Conservation (phyloP, 1,140 invertebrate genomes). For the Zaprionus ghesquierei region DNA sequence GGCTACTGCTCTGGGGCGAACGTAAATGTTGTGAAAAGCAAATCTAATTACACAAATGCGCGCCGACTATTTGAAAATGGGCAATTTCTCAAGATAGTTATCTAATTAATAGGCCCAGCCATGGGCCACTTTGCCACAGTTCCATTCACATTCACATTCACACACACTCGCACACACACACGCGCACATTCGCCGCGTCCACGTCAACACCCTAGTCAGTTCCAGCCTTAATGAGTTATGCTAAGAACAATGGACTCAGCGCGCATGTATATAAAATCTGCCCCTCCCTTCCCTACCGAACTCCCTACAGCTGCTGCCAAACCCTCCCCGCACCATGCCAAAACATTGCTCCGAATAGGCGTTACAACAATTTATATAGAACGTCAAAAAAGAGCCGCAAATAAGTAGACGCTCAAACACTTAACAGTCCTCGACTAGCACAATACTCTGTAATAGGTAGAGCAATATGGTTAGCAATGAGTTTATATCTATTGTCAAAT, state of each 20-base stretch:
- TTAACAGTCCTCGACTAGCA: not conserved
- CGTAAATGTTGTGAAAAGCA: slow-evolving; percentile 82
- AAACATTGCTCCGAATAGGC: slow-evolving; percentile 65
- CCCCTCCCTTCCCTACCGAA: not conserved
- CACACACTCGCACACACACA: not conserved
- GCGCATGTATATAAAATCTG: slow-evolving; percentile 33
- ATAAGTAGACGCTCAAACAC: slow-evolving; percentile 2
- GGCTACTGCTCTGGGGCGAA: slow-evolving; percentile 28
- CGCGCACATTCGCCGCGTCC: slow-evolving; percentile 20
- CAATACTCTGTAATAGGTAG: not conserved
- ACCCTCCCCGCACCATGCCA: slow-evolving; percentile 49
- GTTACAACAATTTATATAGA: slow-evolving; percentile 73
- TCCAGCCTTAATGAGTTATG: slow-evolving; percentile 70
- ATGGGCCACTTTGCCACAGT: slow-evolving; percentile 27
- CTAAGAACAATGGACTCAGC: slow-evolving; percentile 63
- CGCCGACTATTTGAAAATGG: slow-evolving; percentile 76
- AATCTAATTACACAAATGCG: slow-evolving; percentile 82
- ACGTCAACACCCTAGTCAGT: slow-evolving; percentile 41
- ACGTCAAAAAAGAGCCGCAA: slow-evolving; percentile 44
- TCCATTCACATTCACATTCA: slow-evolving; percentile 33
- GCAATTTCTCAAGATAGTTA: slow-evolving; percentile 82
- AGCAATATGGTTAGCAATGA: too few relatives aligned
- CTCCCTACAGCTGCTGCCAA: not conserved
- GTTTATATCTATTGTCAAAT: too few relatives aligned
- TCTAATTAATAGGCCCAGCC: slow-evolving; percentile 76